Evolutionary conservation across 2,888 invertebrate species (phyloP).

Genomic region (Scelioninae gen. 1): DNA sequence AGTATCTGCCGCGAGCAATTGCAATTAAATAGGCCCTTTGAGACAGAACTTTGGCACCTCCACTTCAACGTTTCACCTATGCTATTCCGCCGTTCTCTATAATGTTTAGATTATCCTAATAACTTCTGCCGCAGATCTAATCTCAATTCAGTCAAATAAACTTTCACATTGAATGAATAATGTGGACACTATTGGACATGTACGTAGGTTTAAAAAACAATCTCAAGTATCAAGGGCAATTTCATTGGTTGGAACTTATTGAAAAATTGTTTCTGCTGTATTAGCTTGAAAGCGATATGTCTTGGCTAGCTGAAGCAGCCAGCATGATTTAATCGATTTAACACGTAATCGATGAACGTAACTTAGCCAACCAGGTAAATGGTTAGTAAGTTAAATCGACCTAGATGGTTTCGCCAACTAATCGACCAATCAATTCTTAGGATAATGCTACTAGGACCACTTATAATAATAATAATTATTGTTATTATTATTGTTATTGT

Average conservation of each 20-base stretch:
- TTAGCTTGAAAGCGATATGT: conserved; percentile 28
- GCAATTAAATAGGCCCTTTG: conserved; percentile 79
- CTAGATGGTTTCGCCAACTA: conserved; percentile 35
- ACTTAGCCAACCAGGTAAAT: conserved; percentile 52
- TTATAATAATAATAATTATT: conserved; percentile 4
- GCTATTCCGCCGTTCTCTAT: conserved; percentile 41
- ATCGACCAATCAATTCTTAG: conserved; percentile 49
- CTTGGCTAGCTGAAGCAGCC: conserved; percentile 34
- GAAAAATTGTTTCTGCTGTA: conserved; percentile 28
- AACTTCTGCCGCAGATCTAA: conserved; percentile 36
- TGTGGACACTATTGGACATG: background rate
- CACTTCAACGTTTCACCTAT: conserved; percentile 72
- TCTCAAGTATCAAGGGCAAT: background rate
- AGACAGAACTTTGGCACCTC: conserved; percentile 76
- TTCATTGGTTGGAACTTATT: conserved; percentile 5
- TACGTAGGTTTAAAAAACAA: background rate
- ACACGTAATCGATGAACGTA: conserved; percentile 54
- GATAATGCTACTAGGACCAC: conserved; percentile 8
- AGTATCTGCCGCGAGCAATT: conserved; percentile 74
- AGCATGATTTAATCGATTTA: conserved; percentile 50
- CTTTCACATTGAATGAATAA: conserved; percentile 19
- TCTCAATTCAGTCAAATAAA: conserved; percentile 22
- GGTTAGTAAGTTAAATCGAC: conserved; percentile 50
- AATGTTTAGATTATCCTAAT: conserved; percentile 74
- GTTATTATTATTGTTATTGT: too few relatives aligned